phyloP scores from a whole-genome alignment of 2,888 invertebrate genomes.

The Tenthredo amoena region DNA sequence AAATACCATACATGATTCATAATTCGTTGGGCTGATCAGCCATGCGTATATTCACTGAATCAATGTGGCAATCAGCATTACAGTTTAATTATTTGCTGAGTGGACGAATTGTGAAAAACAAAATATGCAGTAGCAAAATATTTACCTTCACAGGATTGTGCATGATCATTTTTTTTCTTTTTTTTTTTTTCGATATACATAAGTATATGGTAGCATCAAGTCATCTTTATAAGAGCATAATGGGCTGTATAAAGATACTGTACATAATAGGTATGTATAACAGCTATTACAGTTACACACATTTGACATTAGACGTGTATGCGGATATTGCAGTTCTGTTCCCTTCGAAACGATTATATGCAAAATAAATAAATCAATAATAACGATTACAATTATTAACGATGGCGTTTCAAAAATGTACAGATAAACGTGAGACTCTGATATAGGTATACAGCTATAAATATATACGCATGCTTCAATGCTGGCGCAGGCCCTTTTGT shows the following conservation, averaged over 20 bases:
- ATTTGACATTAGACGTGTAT: neutral
- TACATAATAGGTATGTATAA: neutral
- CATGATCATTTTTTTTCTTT: neutral
- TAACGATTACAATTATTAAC: neutral
- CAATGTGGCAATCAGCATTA: neutral
- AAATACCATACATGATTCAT: slow-evolving; percentile 1
- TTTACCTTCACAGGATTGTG: neutral
- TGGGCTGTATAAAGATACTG: neutral
- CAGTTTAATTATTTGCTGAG: neutral
- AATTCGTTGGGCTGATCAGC: neutral
- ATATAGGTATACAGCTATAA: neutral
- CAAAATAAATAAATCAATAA: neutral
- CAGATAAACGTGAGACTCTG: neutral
- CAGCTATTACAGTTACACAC: neutral
- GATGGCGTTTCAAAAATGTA: neutral
- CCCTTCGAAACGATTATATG: neutral
- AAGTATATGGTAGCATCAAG: neutral
- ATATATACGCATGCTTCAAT: neutral
- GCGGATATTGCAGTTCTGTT: neutral
- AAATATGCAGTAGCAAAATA: slow-evolving; percentile 7
- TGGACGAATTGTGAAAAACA: neutral
- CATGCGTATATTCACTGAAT: neutral
- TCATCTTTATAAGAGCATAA: neutral
- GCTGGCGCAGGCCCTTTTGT: neutral
- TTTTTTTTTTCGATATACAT: neutral